phyloP scores from a whole-genome alignment of 2,113 vertebrate genomes.

The Procavia capensis region DNA sequence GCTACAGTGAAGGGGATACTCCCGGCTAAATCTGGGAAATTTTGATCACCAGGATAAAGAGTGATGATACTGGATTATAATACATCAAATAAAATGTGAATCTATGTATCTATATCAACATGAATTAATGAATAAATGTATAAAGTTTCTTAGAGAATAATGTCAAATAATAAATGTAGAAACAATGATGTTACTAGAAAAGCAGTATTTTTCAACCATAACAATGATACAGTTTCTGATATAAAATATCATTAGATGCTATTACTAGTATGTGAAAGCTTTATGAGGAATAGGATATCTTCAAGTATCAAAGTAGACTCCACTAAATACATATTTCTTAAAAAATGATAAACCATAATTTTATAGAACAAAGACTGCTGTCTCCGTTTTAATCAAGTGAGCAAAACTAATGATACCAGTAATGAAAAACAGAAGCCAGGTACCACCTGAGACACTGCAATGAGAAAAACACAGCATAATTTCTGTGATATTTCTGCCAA shows the following conservation, averaged over 20 bases:
- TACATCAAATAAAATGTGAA: background rate
- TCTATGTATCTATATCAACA: background rate
- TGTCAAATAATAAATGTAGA: background rate
- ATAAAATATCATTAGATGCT: background rate
- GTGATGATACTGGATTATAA: background rate
- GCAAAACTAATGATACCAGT: background rate
- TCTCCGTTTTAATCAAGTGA: background rate
- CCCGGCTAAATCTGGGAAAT: background rate
- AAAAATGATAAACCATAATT: background rate
- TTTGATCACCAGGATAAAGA: background rate
- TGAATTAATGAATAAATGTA: background rate
- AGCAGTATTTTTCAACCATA: background rate
- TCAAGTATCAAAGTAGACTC: background rate
- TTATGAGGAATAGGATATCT: background rate
- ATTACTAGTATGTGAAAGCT: background rate
- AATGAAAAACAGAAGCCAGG: background rate
- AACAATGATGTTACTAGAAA: background rate
- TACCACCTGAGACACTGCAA: background rate
- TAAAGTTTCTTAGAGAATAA: background rate
- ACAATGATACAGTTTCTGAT: background rate
- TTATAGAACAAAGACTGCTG: background rate
- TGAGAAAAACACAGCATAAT: background rate
- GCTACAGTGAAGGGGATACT: background rate
- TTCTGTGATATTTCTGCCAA: background rate
- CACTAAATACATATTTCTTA: background rate